Conservation (phyloP, 1,140 invertebrate genomes). For the Saccostrea glomerata region DNA sequence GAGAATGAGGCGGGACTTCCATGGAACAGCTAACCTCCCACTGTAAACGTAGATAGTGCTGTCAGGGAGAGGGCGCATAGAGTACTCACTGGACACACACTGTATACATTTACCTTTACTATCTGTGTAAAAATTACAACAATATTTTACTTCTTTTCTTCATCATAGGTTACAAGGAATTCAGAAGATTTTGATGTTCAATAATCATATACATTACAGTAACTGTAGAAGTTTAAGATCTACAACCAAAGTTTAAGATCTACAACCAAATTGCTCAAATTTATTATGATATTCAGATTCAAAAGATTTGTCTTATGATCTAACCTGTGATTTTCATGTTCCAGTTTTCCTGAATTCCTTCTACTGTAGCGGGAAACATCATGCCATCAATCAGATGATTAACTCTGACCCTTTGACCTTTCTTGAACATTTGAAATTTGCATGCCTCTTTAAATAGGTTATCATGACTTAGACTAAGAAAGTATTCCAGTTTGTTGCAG, state of each 20-base stretch:
- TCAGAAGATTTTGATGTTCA: too few species aligned
- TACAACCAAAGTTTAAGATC: too few species aligned
- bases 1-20: slow-evolving; percentile 29
- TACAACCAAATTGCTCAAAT: too few species aligned
- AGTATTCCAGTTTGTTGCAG: slow-evolving; percentile 57
- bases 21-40: slow-evolving; percentile 28
- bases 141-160: neutral
- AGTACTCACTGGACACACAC: neutral
- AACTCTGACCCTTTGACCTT: neutral
- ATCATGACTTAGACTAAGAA: slow-evolving; percentile 26
- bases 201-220: too few species aligned
- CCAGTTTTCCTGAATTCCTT: slow-evolving; percentile 39
- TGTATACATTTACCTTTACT: neutral
- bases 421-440: slow-evolving; percentile 41
- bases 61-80: slow-evolving; percentile 29
- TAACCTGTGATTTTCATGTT: slow-evolving; percentile 39
- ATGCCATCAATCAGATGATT: neutral
- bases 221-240: too few species aligned
- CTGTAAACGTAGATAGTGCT: slow-evolving; percentile 44
- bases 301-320: too few species aligned
- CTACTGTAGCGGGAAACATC: slow-evolving; percentile 26
- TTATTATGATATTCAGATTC: too few species aligned
- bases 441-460: slow-evolving; percentile 34
- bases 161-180: too few species aligned
- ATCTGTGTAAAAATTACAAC: neutral